These are phyloP conservation scores for Dryoscopus gambensis DNA, from an alignment of 2,113 vertebrate genomes.

Conservation along the genomic window DNA sequence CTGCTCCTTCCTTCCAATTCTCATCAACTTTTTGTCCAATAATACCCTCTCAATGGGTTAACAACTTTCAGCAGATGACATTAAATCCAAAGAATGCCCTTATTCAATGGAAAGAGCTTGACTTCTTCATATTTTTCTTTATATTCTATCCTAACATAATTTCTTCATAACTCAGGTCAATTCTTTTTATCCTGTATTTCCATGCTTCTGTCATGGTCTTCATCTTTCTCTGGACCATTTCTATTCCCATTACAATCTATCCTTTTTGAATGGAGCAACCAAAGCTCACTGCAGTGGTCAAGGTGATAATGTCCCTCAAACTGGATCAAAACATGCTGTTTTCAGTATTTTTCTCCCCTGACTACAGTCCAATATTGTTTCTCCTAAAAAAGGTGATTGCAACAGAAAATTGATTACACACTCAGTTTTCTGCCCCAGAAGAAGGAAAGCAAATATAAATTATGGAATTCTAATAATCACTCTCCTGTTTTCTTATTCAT, in stretches of 20 bases:
- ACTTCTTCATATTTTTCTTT: not conserved
- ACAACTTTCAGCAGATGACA: not conserved
- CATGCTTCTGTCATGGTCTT: not conserved
- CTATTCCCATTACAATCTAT: not conserved
- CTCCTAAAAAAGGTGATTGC: not conserved
- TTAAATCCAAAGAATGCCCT: not conserved
- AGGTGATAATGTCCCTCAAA: not conserved
- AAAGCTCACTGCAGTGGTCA: not conserved
- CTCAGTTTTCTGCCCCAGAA: not conserved
- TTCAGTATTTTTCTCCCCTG: not conserved
- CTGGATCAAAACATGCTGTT: not conserved
- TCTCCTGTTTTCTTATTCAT: not conserved
- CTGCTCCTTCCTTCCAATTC: not conserved
- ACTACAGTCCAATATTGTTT: not conserved
- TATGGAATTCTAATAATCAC: not conserved
- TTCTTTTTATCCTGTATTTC: not conserved
- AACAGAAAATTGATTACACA: not conserved
- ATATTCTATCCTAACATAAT: not conserved
- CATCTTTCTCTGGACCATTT: not conserved
- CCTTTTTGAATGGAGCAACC: not conserved
- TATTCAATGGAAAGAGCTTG: not conserved
- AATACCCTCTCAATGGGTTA: not conserved
- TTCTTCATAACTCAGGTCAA: not conserved
- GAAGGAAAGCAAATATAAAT: not conserved
- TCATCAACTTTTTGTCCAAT: not conserved